Percentiles rank a stretch among this genome's conserved stretches.
phyloP scores from a whole-genome alignment of 2,797 vertebrate genomes.

The Peromyscus melanophrys region DNA sequence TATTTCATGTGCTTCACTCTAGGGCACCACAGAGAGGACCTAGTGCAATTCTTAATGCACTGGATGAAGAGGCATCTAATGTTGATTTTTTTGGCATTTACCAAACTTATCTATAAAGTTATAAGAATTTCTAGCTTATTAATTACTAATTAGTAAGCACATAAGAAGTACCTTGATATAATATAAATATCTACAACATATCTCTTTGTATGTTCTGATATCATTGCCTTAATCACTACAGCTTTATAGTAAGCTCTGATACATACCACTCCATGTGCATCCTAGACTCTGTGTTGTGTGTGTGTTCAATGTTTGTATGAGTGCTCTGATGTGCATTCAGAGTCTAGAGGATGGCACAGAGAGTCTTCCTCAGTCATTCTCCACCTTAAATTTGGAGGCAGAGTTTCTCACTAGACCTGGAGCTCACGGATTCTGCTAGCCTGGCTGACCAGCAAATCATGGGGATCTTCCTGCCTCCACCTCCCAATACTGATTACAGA shows the following conservation, averaged over 20 bases:
- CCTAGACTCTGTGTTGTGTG: background rate
- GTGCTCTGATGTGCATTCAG: background rate
- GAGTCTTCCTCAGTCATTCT: background rate
- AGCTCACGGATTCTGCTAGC: background rate
- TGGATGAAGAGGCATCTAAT: no score
- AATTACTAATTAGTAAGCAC: no score
- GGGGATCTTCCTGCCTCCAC: background rate
- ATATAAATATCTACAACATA: no score
- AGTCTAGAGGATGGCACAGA: background rate
- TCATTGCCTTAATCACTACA: background rate
- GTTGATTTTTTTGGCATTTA: no score
- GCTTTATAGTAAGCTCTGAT: constrained; percentile 10
- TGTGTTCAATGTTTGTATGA: background rate
- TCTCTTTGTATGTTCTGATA: background rate
- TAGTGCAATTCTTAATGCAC: no score
- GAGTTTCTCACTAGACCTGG: background rate
- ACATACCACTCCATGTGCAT: background rate
- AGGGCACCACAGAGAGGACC: no score
- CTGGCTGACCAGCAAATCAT: background rate
- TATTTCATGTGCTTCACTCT: background rate
- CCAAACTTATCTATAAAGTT: no score
- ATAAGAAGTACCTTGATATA: no score
- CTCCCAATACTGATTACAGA: background rate
- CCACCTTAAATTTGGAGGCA: background rate
- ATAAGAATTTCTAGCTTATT: no score